Conservation (phyloP, 2,113 vertebrate species). For the Cryptomyrus ogoouensis region DNA sequence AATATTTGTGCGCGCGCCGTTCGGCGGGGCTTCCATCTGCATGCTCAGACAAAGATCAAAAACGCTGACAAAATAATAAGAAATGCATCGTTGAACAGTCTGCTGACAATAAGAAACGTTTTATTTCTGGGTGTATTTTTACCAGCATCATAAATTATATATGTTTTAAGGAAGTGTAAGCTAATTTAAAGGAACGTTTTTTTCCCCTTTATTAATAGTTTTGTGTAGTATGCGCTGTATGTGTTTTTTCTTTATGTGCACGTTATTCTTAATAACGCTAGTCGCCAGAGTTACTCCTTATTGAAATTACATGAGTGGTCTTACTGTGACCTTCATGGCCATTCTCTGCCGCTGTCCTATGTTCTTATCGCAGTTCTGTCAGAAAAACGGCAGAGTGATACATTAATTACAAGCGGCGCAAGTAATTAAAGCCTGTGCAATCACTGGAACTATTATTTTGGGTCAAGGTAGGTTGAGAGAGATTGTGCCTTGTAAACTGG, state of each 20-base stretch:
- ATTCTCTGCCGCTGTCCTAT: background rate
- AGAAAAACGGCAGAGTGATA: slow-evolving; percentile 35
- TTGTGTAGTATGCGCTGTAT: background rate
- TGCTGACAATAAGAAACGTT: slow-evolving; percentile 37
- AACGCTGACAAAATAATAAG: slow-evolving; percentile 46
- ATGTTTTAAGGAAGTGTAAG: background rate
- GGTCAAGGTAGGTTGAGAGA: slow-evolving; percentile 30
- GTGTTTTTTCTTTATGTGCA: background rate
- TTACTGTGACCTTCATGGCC: slow-evolving; percentile 12
- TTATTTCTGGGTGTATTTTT: background rate
- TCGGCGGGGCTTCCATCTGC: slow-evolving; percentile 21
- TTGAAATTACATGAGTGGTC: background rate
- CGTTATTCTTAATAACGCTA: background rate
- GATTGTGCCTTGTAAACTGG: background rate
- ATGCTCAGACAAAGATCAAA: slow-evolving; percentile 32
- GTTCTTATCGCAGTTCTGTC: slow-evolving; percentile 42
- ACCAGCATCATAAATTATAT: background rate
- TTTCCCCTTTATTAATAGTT: background rate
- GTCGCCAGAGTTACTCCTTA: background rate
- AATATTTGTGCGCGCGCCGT: background rate
- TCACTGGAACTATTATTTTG: slow-evolving; percentile 30
- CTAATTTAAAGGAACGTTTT: background rate
- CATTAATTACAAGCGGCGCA: slow-evolving; percentile 47
- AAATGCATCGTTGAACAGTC: slow-evolving; percentile 44
- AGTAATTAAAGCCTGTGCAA: slow-evolving; percentile 51